Conservation (phyloP, 2,113 vertebrate genomes). For the Thryonomys swinderianus region DNA sequence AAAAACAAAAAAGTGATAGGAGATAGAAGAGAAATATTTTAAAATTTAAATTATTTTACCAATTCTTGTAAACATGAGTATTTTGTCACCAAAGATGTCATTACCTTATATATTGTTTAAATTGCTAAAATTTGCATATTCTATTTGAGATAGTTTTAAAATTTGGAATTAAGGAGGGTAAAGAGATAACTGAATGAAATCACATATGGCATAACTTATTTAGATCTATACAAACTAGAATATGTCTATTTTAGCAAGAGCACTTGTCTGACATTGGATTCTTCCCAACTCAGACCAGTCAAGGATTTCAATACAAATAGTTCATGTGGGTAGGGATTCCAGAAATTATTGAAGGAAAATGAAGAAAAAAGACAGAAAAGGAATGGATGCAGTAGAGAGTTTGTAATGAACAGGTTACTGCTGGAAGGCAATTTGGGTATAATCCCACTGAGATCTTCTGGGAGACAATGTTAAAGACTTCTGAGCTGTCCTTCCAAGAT, state of each 20-base stretch:
- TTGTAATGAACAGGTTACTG: background rate
- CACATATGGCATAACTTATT: background rate
- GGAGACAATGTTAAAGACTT: background rate
- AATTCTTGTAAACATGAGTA: slow-evolving; percentile 8
- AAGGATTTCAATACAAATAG: background rate
- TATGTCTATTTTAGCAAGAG: slow-evolving; percentile 10
- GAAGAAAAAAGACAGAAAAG: slow-evolving; percentile 1
- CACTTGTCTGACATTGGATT: background rate
- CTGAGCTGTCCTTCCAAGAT: background rate
- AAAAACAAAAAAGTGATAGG: slow-evolving; percentile 20
- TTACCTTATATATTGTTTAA: slow-evolving; percentile 13
- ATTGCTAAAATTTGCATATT: slow-evolving; percentile 10
- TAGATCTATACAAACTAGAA: background rate
- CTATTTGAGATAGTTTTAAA: background rate
- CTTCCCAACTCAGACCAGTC: background rate
- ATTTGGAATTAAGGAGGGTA: slow-evolving; percentile 21
- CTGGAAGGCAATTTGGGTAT: background rate
- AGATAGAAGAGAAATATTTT: background rate
- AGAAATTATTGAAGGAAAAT: slow-evolving; percentile 9
- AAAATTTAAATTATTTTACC: slow-evolving; percentile 20
- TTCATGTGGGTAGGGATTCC: background rate
- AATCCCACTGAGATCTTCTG: background rate
- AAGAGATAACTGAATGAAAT: slow-evolving; percentile 30
- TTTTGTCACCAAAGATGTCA: background rate
- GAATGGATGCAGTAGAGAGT: background rate